Conservation (phyloP, 2,888 invertebrate genomes). For the Eupithecia vulgata region DNA sequence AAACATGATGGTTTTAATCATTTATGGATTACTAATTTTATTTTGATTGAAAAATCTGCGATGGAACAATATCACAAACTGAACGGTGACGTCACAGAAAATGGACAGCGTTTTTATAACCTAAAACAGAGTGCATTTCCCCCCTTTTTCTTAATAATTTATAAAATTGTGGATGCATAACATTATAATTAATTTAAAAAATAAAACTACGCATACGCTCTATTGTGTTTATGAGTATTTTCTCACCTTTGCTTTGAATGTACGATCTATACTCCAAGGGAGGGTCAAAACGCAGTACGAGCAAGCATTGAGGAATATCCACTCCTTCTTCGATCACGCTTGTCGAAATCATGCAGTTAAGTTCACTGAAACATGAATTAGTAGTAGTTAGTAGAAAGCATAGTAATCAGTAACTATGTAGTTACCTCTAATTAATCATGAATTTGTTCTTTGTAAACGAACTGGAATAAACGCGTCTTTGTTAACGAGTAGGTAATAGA, state of each 20-base stretch:
- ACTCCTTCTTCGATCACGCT: conserved; percentile 96
- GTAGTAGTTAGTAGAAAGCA: not conserved
- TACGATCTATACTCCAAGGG: conserved; percentile 91
- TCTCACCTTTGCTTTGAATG: conserved; percentile 92
- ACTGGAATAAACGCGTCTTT: not conserved
- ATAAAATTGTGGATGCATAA: too few relatives aligned
- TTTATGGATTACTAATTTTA: too few relatives aligned
- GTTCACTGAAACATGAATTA: conserved; percentile 61
- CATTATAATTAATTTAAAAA: too few relatives aligned
- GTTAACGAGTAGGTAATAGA: not conserved
- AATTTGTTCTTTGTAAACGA: not conserved
- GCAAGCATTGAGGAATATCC: conserved; percentile 92
- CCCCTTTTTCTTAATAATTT: too few relatives aligned
- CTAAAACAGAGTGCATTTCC: too few relatives aligned
- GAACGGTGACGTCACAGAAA: too few relatives aligned
- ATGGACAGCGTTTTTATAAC: too few relatives aligned
- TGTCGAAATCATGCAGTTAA: conserved; percentile 81
- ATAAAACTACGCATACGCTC: too few relatives aligned
- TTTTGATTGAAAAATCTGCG: too few relatives aligned
- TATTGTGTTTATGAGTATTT: not conserved
- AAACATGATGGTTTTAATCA: too few relatives aligned
- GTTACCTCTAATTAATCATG: not conserved
- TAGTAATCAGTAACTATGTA: not conserved
- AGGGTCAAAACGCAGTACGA: conserved; percentile 90
- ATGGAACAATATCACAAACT: too few relatives aligned